Evolutionary conservation across 2,888 invertebrate species (phyloP).

Genomic region (Malthinus flaveolus): DNA sequence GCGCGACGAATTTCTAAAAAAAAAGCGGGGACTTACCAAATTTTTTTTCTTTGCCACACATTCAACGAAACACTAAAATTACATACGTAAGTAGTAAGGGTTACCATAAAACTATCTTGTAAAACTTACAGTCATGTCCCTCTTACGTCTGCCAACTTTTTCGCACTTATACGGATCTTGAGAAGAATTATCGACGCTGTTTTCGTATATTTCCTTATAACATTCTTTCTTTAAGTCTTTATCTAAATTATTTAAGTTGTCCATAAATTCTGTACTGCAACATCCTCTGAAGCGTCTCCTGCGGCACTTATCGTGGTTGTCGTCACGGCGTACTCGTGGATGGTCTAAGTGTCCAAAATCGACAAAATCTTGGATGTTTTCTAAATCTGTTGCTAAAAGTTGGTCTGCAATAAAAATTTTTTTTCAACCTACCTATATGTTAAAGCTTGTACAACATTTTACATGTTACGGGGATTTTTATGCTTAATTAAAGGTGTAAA

Average conservation of each 20-base stretch:
- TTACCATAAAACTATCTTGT: no score
- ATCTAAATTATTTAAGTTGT: slow-evolving; percentile 41
- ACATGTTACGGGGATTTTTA: no score
- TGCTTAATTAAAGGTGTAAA: no score
- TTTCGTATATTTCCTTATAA: slow-evolving; percentile 44
- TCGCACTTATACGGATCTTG: slow-evolving; percentile 51
- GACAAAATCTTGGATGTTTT: slow-evolving; percentile 35
- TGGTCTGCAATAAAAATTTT: slow-evolving; percentile 39
- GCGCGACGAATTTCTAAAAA: background rate
- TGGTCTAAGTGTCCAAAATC: slow-evolving; percentile 10
- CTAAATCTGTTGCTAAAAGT: slow-evolving; percentile 43
- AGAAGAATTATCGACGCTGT: slow-evolving; percentile 28
- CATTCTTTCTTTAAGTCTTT: slow-evolving; percentile 44
- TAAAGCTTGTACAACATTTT: no score
- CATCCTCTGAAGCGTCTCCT: slow-evolving; percentile 41
- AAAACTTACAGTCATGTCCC: slow-evolving; percentile 47
- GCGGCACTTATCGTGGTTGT: slow-evolving; percentile 45
- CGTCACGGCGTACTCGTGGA: slow-evolving; percentile 41
- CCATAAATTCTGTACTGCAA: slow-evolving; percentile 45
- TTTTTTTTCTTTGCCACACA: slow-evolving; percentile 50
- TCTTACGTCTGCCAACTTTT: slow-evolving; percentile 44
- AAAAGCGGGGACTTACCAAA: slow-evolving; percentile 43
- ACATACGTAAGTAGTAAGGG: no score
- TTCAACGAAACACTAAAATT: slow-evolving; percentile 48
- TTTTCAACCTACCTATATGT: background rate